Evolutionary conservation across 2,113 vertebrate species (phyloP).

Genomic region (Corydoras sp.): DNA sequence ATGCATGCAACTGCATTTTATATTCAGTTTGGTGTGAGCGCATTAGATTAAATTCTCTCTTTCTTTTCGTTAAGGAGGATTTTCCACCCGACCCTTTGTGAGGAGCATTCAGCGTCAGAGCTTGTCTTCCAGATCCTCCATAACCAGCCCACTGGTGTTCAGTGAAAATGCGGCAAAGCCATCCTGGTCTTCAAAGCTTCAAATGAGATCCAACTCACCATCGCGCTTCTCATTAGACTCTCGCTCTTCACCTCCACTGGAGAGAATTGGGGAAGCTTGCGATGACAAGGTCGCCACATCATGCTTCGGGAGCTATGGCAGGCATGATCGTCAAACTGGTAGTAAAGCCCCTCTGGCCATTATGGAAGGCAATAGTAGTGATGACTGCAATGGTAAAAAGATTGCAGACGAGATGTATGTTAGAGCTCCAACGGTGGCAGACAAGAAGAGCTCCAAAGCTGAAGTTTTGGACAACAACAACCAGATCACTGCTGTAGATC

Average conservation of each 20-base stretch:
- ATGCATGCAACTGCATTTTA: constrained; percentile 13
- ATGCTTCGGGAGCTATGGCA: constrained; percentile 79
- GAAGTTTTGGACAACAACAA: constrained; percentile 90
- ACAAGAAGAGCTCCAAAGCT: constrained; percentile 63
- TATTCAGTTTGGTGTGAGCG: constrained; percentile 30
- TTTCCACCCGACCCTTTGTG: constrained; percentile 92
- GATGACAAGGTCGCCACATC: constrained; percentile 89
- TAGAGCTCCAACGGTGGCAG: constrained; percentile 66
- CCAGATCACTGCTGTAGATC: constrained; percentile 82
- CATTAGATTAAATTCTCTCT: constrained; percentile 44
- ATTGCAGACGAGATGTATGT: constrained; percentile 63
- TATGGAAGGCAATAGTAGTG: constrained; percentile 78
- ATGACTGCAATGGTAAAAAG: constrained; percentile 66
- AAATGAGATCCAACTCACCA: constrained; percentile 87
- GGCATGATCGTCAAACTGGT: constrained; percentile 73
- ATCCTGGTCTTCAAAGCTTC: constrained; percentile 89
- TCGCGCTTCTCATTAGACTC: constrained; percentile 93
- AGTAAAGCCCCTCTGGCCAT: constrained; percentile 82
- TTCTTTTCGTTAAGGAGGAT: constrained; percentile 73
- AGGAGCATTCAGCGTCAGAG: constrained; percentile 95
- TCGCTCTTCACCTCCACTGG: constrained; percentile 82
- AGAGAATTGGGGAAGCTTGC: constrained; percentile 83
- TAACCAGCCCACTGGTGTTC: constrained; percentile 85
- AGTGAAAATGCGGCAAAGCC: constrained; percentile 82
- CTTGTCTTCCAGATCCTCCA: constrained; percentile 82